Conservation (phyloP, 2,888 invertebrate genomes). For the Lasioglossum oenotherae region DNA sequence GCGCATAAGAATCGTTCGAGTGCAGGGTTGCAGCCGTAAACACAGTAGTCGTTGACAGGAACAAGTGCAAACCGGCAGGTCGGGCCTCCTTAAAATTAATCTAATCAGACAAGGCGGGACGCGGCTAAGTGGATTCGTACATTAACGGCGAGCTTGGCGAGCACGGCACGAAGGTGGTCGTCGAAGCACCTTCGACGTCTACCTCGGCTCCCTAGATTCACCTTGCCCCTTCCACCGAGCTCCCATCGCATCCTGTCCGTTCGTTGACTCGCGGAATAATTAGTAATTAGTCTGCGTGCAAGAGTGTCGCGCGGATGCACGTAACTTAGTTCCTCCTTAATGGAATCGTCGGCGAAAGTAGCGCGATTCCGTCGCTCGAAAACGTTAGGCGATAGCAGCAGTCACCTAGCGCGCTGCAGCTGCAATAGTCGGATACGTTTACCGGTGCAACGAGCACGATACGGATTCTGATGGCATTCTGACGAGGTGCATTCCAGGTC, state of each 20-base stretch:
- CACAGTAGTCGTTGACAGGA: conserved; percentile 11
- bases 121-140: conserved; percentile 61
- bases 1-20: background rate
- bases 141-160: conserved; percentile 44
- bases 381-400: background rate
- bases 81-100: conserved; percentile 56
- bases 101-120: conserved; percentile 54
- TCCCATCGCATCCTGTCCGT: conserved; percentile 1
- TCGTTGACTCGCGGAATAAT: conserved; percentile 54
- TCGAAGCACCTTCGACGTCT: conserved; percentile 30
- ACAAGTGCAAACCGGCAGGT: conserved; percentile 24
- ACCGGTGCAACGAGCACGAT: background rate
- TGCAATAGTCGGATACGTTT: background rate
- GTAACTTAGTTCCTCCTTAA: conserved; percentile 14
- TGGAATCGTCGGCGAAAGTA: conserved; percentile 20
- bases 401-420: background rate
- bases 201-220: background rate
- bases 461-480: background rate
- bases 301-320: conserved; percentile 5
- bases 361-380: conserved; percentile 13
- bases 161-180: conserved; percentile 30
- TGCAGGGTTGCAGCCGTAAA: background rate
- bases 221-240: background rate
- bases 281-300: conserved; percentile 42
- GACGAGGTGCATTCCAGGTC: background rate